Conservation (phyloP, 1,140 invertebrate genomes). For the Metaphire vulgaris region DNA sequence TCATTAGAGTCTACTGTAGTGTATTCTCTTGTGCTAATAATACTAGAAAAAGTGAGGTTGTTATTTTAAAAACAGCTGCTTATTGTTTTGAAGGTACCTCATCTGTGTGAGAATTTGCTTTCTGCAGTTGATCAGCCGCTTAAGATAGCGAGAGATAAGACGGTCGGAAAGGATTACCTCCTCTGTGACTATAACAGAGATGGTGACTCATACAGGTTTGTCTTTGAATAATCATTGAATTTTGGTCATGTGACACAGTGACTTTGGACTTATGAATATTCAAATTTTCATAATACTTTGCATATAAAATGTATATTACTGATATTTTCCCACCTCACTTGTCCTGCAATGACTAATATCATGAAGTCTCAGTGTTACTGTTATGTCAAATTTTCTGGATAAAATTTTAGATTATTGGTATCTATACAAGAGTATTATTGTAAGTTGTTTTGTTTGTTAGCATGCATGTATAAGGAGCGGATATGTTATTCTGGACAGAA, state of each 20-base stretch:
- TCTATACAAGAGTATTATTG: too few relatives aligned
- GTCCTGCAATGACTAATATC: background rate
- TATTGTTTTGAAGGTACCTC: too few relatives aligned
- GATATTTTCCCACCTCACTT: background rate
- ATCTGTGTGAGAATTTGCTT: constrained; percentile 89
- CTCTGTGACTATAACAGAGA: constrained; percentile 99
- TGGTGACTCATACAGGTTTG: constrained; percentile 90
- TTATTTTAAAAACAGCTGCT: too few relatives aligned
- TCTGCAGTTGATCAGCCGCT: constrained; percentile 97
- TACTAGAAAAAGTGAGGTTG: too few relatives aligned
- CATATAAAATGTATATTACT: background rate
- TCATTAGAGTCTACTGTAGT: too few relatives aligned
- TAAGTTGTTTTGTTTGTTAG: too few relatives aligned
- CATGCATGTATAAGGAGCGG: too few relatives aligned
- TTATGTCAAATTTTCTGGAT: background rate
- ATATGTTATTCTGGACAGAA: too few relatives aligned
- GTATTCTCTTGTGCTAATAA: too few relatives aligned
- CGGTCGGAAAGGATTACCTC: constrained; percentile 90
- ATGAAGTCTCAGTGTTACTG: background rate
- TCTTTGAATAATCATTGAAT: background rate
- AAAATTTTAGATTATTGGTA: background rate
- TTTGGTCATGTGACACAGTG: background rate
- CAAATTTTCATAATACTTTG: background rate
- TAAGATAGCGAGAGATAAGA: constrained; percentile 92
- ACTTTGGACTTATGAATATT: background rate